Conservation (phyloP, 2,797 vertebrate species). For the Monodelphis domestica region DNA sequence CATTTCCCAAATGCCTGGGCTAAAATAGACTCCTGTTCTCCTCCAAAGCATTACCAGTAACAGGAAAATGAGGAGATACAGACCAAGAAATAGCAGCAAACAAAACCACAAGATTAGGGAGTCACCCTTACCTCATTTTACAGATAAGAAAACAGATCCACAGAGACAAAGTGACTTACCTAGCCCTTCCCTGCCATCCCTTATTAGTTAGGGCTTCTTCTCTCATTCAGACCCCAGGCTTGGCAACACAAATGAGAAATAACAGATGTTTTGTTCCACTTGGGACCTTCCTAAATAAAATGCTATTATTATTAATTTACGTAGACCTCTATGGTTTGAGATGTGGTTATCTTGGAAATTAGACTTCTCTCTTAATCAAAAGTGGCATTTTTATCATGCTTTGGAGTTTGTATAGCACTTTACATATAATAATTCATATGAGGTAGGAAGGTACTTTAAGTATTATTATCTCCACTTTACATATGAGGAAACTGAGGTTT, state of each 20-base stretch:
- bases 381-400: not conserved
- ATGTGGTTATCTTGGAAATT: not conserved
- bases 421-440: not conserved
- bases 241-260: not conserved
- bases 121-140: not conserved
- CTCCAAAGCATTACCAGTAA: not conserved
- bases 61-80: not conserved
- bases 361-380: not conserved
- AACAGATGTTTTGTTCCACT: not conserved
- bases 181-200: not conserved
- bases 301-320: not conserved
- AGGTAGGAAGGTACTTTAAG: not conserved
- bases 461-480: not conserved
- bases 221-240: not conserved
- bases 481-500: not conserved
- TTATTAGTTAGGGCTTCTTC: not conserved
- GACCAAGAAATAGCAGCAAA: not conserved
- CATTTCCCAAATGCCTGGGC: conserved; percentile 12
- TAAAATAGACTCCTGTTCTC: not conserved
- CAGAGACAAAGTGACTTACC: not conserved
- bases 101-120: not conserved
- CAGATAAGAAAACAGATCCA: not conserved
- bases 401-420: not conserved
- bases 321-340: not conserved
- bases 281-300: not conserved